A percentile compares a stretch with the other conserved stretches of the same genome.
Evolutionary conservation across 2,797 vertebrate species (phyloP).

Genomic region (Sibirionetta formosa): DNA sequence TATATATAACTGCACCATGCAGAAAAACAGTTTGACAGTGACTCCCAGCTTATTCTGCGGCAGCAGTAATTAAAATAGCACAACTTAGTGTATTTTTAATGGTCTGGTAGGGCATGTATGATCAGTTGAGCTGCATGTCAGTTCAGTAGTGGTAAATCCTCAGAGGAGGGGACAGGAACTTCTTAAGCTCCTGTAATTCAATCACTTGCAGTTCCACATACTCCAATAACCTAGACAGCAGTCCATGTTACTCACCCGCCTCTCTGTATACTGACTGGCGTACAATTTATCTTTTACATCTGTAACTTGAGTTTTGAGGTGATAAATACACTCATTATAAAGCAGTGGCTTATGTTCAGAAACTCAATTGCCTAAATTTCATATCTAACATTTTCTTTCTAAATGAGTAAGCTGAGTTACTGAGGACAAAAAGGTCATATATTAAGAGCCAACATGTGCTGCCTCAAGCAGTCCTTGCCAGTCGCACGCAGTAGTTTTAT

Average conservation of each 20-base stretch:
- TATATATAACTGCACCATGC: background rate
- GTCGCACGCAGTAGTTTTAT: slow-evolving; percentile 65
- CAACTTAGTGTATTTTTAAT: background rate
- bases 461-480: slow-evolving; percentile 40
- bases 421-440: slow-evolving; percentile 62
- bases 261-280: background rate
- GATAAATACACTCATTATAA: background rate
- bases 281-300: background rate
- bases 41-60: background rate
- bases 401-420: background rate
- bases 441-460: slow-evolving; percentile 52
- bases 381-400: background rate
- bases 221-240: background rate
- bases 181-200: slow-evolving; percentile 40
- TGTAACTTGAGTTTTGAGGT: background rate
- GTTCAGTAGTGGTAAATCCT: background rate
- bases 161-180: slow-evolving; percentile 11
- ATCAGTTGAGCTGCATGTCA: background rate
- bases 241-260: background rate
- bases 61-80: slow-evolving; percentile 10
- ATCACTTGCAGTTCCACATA: background rate
- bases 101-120: rapidly evolving
- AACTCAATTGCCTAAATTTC: background rate
- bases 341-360: background rate
- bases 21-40: background rate